A percentile compares a stretch with the other conserved stretches of the same genome.
Conservation (phyloP, 2,797 vertebrate genomes). For the Halcyon smyrnensis region DNA sequence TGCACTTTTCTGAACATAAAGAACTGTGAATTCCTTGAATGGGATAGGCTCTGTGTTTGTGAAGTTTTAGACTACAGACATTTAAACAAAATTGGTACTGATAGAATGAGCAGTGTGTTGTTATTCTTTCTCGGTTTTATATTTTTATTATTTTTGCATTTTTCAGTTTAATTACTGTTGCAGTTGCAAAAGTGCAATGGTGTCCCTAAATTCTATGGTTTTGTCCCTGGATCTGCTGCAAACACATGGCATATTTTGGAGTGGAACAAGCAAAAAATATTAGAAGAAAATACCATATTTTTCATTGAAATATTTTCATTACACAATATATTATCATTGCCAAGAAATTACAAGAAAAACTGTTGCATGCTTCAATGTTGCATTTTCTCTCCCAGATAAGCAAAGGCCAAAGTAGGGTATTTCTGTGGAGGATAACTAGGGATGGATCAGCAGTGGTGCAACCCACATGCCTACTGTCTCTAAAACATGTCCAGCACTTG, state of each 20-base stretch:
- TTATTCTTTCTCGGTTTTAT: background rate
- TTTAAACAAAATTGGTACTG: background rate
- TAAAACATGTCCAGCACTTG: no score
- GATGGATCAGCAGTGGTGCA: no score
- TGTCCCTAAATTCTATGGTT: background rate
- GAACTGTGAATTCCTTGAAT: background rate
- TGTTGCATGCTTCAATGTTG: background rate
- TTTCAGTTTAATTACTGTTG: background rate
- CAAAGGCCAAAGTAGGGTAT: no score
- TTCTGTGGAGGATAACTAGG: no score
- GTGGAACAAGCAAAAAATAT: background rate
- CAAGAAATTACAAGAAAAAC: no score
- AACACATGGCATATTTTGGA: background rate
- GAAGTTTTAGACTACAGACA: background rate
- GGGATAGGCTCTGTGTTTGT: no score
- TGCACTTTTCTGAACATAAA: background rate
- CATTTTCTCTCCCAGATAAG: no score
- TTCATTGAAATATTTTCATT: background rate
- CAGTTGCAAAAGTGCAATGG: background rate
- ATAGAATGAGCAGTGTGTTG: background rate
- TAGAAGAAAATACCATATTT: background rate
- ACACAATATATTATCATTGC: background rate
- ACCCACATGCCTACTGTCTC: no score
- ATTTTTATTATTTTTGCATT: background rate
- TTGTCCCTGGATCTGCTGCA: no score